Percentiles rank a stretch among this genome's conserved stretches.
Evolutionary conservation across 2,888 invertebrate species (phyloP).

Genomic region (Deilephila porcellus): DNA sequence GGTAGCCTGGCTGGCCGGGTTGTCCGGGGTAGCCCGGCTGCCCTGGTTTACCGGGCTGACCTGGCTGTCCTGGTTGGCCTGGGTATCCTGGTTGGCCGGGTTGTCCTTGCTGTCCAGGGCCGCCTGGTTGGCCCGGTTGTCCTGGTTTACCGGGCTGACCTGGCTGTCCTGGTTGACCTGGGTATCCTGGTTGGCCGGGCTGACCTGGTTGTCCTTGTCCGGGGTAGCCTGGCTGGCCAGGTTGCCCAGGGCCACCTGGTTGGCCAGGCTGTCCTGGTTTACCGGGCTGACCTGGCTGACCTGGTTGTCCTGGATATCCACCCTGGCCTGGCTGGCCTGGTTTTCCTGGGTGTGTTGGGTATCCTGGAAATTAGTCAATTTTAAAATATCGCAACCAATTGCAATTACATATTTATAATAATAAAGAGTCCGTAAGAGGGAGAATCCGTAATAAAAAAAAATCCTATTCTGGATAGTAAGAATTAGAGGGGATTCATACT

Average conservation of each 20-base stretch:
- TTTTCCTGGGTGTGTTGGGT: slow-evolving; percentile 29
- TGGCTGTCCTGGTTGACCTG: slow-evolving; percentile 39
- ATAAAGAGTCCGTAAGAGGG: too few relatives aligned
- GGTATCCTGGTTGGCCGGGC: slow-evolving; percentile 35
- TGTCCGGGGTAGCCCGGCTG: slow-evolving; percentile 71
- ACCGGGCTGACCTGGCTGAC: slow-evolving; percentile 74
- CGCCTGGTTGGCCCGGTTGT: slow-evolving; percentile 40
- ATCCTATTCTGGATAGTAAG: too few relatives aligned
- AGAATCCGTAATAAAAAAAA: too few relatives aligned
- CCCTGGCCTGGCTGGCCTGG: slow-evolving; percentile 37
- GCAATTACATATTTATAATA: too few relatives aligned
- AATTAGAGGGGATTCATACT: too few relatives aligned
- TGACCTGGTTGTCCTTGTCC: slow-evolving; percentile 50
- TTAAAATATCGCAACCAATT: too few relatives aligned
- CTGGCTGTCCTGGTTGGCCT: slow-evolving; percentile 41
- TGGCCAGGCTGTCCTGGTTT: slow-evolving; percentile 48
- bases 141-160: slow-evolving; percentile 41
- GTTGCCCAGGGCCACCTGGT: slow-evolving; percentile 41
- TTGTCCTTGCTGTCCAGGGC: slow-evolving; percentile 40
- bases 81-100: slow-evolving; percentile 43
- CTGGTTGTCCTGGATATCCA: slow-evolving; percentile 55
- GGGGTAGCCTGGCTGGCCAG: slow-evolving; percentile 48
- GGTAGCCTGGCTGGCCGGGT: slow-evolving; percentile 48
- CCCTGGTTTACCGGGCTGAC: slow-evolving; percentile 39
- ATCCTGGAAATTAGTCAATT: background rate